Percentiles rank a stretch among this genome's conserved stretches.
These are phyloP conservation scores for Fragum whitleyi DNA, from an alignment of 2,888 invertebrate genomes.

Conservation along the genomic window DNA sequence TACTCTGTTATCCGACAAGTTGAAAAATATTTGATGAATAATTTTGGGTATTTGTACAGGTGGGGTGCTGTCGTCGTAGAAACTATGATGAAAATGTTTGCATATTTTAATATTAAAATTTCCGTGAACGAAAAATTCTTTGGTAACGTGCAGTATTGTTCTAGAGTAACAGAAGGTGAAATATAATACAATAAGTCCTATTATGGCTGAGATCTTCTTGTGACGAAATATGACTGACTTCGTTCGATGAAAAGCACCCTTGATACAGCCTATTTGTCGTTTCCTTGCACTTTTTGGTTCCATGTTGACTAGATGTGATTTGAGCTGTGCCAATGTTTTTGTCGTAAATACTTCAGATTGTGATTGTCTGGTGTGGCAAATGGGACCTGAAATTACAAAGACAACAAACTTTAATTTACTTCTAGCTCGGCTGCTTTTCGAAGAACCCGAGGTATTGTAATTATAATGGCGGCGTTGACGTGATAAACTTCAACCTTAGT, in stretches of 20 bases:
- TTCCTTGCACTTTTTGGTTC: conserved; percentile 4
- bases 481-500: no score
- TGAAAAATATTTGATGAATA: conserved; percentile 55
- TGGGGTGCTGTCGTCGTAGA: conserved; percentile 4
- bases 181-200: conserved; percentile 10
- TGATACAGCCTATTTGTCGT: not conserved
- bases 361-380: not conserved
- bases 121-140: conserved; percentile 28
- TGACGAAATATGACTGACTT: not conserved
- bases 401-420: no score
- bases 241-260: conserved; percentile 9
- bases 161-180: conserved; percentile 7
- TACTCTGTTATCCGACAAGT: conserved; percentile 38
- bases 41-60: conserved; percentile 41
- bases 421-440: no score
- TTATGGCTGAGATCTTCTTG: not conserved
- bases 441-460: no score
- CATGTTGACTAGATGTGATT: not conserved
- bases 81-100: conserved; percentile 22
- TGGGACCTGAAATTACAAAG: not conserved
- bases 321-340: no score
- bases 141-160: conserved; percentile 25
- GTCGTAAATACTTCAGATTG: not conserved
- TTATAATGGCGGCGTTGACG: no score
- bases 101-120: conserved; percentile 36